Percentiles rank a stretch among this genome's conserved stretches.
Conservation (phyloP, 2,797 vertebrate genomes). For the Delichon dasypus region DNA sequence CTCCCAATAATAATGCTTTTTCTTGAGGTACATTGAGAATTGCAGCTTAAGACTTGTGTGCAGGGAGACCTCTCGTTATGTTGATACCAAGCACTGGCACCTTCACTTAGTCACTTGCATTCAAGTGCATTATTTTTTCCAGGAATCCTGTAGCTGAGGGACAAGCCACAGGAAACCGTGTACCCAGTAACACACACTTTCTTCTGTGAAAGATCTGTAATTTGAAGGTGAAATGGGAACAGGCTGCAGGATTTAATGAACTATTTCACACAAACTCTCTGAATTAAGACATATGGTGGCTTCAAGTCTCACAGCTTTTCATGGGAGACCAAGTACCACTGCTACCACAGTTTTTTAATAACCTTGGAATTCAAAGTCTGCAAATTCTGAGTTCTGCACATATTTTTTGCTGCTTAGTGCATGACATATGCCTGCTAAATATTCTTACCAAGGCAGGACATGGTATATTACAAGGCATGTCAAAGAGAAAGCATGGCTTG, state of each 20-base stretch:
- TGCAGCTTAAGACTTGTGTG: neutral
- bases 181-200: neutral
- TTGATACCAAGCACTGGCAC: neutral
- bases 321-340: neutral
- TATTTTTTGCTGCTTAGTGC: neutral
- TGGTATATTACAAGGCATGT: neutral
- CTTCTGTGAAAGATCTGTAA: neutral
- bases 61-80: fast-evolving
- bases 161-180: neutral
- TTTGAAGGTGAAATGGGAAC: neutral
- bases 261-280: neutral
- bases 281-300: neutral
- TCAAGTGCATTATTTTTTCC: neutral
- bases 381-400: neutral
- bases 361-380: neutral
- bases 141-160: neutral
- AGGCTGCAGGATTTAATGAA: neutral
- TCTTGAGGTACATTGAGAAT: neutral
- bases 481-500: neutral
- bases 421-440: neutral
- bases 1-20: neutral
- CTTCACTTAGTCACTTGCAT: neutral
- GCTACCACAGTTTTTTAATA: neutral
- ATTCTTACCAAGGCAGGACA: neutral
- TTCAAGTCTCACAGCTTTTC: neutral